phyloP scores from a whole-genome alignment of 2,113 vertebrate species.

The Motacilla alba region DNA sequence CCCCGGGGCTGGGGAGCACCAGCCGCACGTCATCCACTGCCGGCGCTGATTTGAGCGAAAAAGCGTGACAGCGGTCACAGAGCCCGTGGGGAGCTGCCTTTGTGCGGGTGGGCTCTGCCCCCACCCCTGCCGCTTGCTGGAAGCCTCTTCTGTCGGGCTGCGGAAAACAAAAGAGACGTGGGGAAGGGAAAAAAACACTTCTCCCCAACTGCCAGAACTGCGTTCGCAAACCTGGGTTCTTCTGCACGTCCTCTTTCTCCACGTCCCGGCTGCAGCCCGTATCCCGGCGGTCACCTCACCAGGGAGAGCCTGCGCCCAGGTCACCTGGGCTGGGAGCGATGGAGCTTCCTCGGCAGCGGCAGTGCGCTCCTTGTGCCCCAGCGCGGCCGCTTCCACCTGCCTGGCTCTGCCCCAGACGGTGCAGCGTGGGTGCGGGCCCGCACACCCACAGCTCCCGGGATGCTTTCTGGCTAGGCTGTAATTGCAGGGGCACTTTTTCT shows the following conservation, averaged over 20 bases:
- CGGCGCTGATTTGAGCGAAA: neutral
- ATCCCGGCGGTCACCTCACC: neutral
- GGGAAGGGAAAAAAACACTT: neutral
- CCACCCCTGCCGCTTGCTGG: neutral
- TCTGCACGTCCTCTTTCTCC: neutral
- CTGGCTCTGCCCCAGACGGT: neutral
- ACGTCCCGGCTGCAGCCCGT: neutral
- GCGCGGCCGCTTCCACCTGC: accelerated
- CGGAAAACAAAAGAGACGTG: neutral
- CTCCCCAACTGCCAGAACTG: neutral
- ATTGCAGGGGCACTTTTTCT: accelerated
- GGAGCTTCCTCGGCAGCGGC: neutral
- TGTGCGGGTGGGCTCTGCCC: neutral
- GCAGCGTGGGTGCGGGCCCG: accelerated
- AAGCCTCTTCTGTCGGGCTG: neutral
- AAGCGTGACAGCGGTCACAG: slow-evolving; percentile 11
- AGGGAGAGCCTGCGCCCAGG: neutral
- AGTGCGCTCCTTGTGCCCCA: neutral
- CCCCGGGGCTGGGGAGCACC: slow-evolving; percentile 20
- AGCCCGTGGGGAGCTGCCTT: neutral
- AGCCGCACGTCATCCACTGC: slow-evolving; percentile 31
- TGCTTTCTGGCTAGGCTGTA: neutral
- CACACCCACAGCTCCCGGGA: neutral
- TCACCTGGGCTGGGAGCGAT: neutral
- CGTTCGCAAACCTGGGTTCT: neutral